These are phyloP conservation scores for Acleris cristana DNA, from an alignment of 2,888 invertebrate genomes.

Conservation along the genomic window DNA sequence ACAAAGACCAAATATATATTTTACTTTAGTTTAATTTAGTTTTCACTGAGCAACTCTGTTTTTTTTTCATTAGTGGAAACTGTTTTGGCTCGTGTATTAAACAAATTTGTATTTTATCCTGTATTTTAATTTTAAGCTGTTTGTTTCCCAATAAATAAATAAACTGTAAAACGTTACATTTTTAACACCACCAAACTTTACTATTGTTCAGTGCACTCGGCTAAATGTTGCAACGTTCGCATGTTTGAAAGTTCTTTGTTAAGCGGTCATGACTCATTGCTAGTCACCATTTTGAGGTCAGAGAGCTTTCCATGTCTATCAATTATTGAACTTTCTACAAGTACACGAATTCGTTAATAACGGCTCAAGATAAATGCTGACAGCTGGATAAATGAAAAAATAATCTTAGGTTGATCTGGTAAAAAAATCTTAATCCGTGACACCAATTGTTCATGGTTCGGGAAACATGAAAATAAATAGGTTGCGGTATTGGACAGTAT, in stretches of 20 bases:
- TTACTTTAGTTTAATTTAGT: too few relatives aligned
- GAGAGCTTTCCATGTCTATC: slow-evolving; percentile 61
- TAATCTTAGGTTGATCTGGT: neutral
- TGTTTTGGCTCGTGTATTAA: too few relatives aligned
- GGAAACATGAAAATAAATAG: too few relatives aligned
- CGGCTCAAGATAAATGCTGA: slow-evolving; percentile 24
- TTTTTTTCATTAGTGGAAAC: too few relatives aligned
- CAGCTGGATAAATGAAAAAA: slow-evolving; percentile 20
- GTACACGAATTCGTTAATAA: slow-evolving; percentile 22
- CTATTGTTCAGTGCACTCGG: slow-evolving; percentile 32
- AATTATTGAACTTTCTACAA: slow-evolving; percentile 47
- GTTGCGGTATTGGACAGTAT: too few relatives aligned
- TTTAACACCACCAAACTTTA: slow-evolving; percentile 21
- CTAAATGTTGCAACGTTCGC: slow-evolving; percentile 37
- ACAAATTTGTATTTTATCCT: too few relatives aligned
- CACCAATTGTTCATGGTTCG: too few relatives aligned
- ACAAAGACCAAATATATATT: too few relatives aligned
- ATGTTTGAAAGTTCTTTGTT: slow-evolving; percentile 51
- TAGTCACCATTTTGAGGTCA: slow-evolving; percentile 57
- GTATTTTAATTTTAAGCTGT: too few relatives aligned
- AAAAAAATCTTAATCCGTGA: too few relatives aligned
- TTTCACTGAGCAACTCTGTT: too few relatives aligned
- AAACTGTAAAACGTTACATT: slow-evolving; percentile 28
- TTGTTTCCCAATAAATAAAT: too few relatives aligned
- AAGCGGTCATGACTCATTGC: slow-evolving; percentile 56